Evolutionary conservation across 2,888 invertebrate species (phyloP).

Genomic region (Protonemura montana): DNA sequence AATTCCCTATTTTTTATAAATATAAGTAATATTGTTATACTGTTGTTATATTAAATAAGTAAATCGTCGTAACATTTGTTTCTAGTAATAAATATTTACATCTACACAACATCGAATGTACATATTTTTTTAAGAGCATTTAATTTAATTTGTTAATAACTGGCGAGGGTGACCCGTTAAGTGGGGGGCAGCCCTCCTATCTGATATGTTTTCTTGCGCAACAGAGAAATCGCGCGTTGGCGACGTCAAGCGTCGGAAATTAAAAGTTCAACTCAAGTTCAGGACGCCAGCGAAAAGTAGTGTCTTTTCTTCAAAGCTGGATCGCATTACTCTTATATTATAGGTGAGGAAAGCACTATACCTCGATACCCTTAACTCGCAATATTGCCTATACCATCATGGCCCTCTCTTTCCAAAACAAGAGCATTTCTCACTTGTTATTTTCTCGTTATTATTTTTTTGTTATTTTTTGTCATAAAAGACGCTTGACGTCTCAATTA

Average conservation of each 20-base stretch:
- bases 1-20: conserved; percentile 46
- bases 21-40: conserved; percentile 45
- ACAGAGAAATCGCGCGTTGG: conserved; percentile 42
- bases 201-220: conserved; percentile 50
- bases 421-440: not conserved
- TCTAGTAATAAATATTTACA: conserved; percentile 51
- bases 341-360: not conserved
- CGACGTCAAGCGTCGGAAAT: conserved; percentile 39
- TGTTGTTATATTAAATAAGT: conserved; percentile 39
- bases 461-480: not conserved
- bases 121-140: conserved; percentile 48
- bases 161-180: conserved; percentile 23
- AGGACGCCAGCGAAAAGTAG: not conserved
- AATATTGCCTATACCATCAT: not conserved
- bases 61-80: conserved; percentile 47
- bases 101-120: conserved; percentile 51
- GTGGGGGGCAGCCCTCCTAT: conserved; percentile 24
- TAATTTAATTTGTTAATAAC: conserved; percentile 43
- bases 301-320: not conserved
- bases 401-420: not conserved
- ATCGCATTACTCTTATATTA: not conserved
- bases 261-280: conserved; percentile 43
- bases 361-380: not conserved
- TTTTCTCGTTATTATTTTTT: not conserved
- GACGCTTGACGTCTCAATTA: conserved; percentile 8